Conservation (phyloP, 2,797 vertebrate genomes). For the Manis pentadactyla region DNA sequence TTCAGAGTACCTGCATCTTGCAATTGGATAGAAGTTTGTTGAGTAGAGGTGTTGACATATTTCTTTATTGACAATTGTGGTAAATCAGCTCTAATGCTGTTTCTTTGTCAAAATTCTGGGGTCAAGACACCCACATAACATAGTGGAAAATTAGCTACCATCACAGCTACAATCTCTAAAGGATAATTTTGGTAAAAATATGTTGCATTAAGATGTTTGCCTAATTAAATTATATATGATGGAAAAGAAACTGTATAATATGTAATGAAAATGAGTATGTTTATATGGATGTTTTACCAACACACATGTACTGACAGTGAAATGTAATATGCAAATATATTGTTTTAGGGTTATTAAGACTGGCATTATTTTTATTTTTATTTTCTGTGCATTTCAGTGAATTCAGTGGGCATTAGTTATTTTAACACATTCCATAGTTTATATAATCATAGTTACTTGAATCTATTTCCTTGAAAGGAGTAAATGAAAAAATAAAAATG, state of each 20-base stretch:
- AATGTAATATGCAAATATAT: not conserved
- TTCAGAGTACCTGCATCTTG: not conserved
- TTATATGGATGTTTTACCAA: not conserved
- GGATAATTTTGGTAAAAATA: not conserved
- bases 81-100: not conserved
- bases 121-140: not conserved
- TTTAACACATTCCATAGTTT: not conserved
- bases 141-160: not conserved
- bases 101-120: not conserved
- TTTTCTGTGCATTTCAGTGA: not conserved
- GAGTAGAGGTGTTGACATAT: not conserved
- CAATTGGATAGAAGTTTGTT: not conserved
- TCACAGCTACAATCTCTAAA: not conserved
- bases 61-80: not conserved
- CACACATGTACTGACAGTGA: not conserved
- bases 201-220: not conserved
- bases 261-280: not conserved
- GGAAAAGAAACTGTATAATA: not conserved
- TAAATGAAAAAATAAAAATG: not conserved
- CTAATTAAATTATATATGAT: not conserved
- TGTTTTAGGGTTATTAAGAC: not conserved
- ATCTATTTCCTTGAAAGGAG: not conserved
- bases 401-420: not conserved
- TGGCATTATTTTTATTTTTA: not conserved
- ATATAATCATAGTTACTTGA: not conserved